Percentiles rank a stretch among this genome's conserved stretches.
Evolutionary conservation across 2,888 invertebrate species (phyloP).

Genomic region (Mylabris sibirica): DNA sequence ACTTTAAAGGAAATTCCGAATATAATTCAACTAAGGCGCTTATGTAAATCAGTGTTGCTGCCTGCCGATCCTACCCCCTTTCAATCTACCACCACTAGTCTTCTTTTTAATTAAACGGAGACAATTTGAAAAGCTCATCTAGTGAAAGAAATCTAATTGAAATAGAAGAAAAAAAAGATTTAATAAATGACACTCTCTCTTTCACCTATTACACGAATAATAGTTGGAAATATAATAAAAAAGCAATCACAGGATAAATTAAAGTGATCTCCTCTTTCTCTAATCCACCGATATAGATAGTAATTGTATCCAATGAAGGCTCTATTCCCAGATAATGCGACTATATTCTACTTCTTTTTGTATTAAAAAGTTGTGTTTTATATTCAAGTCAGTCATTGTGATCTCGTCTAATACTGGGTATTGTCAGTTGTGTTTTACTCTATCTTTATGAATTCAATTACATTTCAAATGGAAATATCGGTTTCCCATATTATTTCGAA

Average conservation of each 20-base stretch:
- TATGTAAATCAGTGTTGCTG: slow-evolving; percentile 33
- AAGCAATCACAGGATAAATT: background rate
- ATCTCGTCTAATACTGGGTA: background rate
- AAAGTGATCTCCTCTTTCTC: background rate
- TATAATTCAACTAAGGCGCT: slow-evolving; percentile 35
- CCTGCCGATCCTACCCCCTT: slow-evolving; percentile 20
- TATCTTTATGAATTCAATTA: background rate
- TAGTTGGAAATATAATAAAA: background rate
- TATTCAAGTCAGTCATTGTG: slow-evolving; percentile 3
- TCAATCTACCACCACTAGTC: background rate
- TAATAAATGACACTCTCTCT: background rate
- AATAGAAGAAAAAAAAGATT: background rate
- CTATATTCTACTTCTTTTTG: background rate
- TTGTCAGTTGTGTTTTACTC: background rate
- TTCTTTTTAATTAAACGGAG: slow-evolving; percentile 36
- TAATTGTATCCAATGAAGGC: background rate
- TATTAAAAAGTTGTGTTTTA: background rate
- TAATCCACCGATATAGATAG: background rate
- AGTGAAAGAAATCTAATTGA: background rate
- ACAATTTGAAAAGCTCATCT: slow-evolving; percentile 30
- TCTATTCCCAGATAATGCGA: background rate
- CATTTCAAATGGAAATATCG: background rate
- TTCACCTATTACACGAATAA: background rate
- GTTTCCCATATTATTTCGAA: background rate
- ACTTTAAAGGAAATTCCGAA: slow-evolving; percentile 19